These are phyloP conservation scores for Ernsta delagoae DNA, from an alignment of 2,888 invertebrate species.

Conservation along the genomic window DNA sequence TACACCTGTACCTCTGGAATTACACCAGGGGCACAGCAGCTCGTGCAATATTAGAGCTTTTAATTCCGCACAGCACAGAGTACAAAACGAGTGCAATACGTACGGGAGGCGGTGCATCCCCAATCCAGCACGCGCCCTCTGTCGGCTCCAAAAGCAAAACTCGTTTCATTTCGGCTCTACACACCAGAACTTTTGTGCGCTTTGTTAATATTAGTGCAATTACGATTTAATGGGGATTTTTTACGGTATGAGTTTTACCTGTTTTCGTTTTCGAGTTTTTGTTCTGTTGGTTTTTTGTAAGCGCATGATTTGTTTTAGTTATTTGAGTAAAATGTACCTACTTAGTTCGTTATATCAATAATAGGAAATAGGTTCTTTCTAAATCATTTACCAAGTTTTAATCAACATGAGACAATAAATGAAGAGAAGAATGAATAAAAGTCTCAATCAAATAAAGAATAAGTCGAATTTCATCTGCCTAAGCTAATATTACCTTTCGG, in stretches of 20 bases:
- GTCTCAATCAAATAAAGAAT: no score
- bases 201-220: constrained; percentile 58
- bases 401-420: no score
- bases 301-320: no score
- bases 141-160: constrained; percentile 59
- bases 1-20: neutral
- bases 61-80: constrained; percentile 9
- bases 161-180: constrained; percentile 55
- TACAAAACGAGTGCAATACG: constrained; percentile 9
- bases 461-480: no score
- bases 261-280: constrained; percentile 1
- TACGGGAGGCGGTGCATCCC: constrained; percentile 19
- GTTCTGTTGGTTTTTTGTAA: no score
- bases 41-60: constrained; percentile 24
- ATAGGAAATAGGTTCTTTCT: no score
- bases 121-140: constrained; percentile 50
- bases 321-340: no score
- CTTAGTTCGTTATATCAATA: no score
- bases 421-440: no score
- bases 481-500: no score
- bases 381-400: no score
- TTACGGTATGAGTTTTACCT: constrained; percentile 9
- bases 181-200: constrained; percentile 37
- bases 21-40: neutral
- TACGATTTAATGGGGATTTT: constrained; percentile 55